Percentiles rank a stretch among this genome's conserved stretches.
Evolutionary conservation across 1,140 invertebrate species (phyloP).

Genomic region (Trachymyrmex septentrionalis): DNA sequence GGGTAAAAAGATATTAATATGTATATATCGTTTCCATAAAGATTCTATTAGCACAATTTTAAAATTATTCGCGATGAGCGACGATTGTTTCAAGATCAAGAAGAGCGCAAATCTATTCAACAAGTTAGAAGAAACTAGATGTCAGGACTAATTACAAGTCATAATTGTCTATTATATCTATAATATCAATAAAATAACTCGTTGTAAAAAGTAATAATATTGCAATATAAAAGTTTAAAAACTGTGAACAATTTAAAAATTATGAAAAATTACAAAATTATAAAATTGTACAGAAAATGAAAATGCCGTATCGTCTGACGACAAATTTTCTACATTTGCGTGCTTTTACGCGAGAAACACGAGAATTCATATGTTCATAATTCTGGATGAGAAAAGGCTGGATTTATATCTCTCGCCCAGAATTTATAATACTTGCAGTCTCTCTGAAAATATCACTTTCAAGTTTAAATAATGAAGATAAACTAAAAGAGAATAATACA

Average conservation of each 20-base stretch:
- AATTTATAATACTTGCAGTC: conserved; percentile 35
- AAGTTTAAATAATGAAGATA: conserved; percentile 17
- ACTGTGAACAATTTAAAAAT: neutral
- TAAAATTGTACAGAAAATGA: conserved; percentile 6
- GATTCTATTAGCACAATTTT: conserved; percentile 13
- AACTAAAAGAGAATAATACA: neutral
- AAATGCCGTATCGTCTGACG: neutral
- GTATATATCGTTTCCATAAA: neutral
- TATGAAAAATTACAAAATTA: conserved; percentile 12
- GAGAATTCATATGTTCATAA: neutral
- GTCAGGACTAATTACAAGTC: conserved; percentile 8
- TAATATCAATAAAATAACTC: conserved; percentile 12
- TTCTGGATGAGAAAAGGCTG: conserved; percentile 8
- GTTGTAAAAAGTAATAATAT: conserved; percentile 52
- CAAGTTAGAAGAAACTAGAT: conserved; percentile 22
- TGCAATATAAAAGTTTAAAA: conserved; percentile 3
- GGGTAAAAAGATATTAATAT: neutral
- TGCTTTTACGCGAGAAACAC: conserved; percentile 9
- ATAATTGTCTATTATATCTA: conserved; percentile 16
- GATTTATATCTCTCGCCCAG: conserved; percentile 13
- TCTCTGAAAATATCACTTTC: conserved; percentile 30
- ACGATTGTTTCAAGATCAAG: neutral
- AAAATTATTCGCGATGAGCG: neutral
- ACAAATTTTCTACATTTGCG: neutral
- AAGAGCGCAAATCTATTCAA: conserved; percentile 37